Evolutionary conservation across 2,113 vertebrate genomes (phyloP).

Genomic region (Amazona guildingii): DNA sequence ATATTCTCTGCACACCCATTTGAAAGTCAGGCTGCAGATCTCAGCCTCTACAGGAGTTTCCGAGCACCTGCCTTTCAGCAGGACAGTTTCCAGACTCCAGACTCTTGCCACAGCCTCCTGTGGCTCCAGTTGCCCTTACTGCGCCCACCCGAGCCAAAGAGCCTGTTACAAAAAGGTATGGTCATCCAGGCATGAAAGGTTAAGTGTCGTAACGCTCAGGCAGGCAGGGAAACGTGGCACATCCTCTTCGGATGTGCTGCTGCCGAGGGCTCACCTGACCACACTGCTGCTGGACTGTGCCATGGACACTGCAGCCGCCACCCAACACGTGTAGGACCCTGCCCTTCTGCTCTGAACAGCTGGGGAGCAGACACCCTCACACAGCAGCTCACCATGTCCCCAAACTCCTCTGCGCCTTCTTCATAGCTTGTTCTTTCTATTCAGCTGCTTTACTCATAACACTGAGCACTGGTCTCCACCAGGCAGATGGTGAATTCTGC

Average conservation of each 20-base stretch:
- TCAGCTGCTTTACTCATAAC: neutral
- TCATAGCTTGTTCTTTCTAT: neutral
- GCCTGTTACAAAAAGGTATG: neutral
- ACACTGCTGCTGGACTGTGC: accelerated
- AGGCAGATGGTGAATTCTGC: neutral
- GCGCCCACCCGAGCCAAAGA: neutral
- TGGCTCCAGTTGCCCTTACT: neutral
- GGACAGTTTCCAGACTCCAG: neutral
- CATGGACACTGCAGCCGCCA: neutral
- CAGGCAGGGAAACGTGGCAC: neutral
- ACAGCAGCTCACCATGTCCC: neutral
- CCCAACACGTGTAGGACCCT: accelerated
- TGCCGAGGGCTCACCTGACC: accelerated
- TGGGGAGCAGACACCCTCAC: neutral
- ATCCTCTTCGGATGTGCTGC: accelerated
- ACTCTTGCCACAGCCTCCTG: neutral
- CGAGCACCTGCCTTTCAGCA: neutral
- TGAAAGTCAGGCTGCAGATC: neutral
- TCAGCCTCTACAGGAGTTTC: neutral
- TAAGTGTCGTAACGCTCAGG: neutral
- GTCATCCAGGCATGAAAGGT: neutral
- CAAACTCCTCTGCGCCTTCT: neutral
- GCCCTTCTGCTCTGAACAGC: neutral
- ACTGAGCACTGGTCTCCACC: accelerated
- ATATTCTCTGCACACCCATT: neutral